These are phyloP conservation scores for Holothuria glaberrima DNA, from an alignment of 35 echinoderm and acorn worm genomes.

Conservation along the genomic window DNA sequence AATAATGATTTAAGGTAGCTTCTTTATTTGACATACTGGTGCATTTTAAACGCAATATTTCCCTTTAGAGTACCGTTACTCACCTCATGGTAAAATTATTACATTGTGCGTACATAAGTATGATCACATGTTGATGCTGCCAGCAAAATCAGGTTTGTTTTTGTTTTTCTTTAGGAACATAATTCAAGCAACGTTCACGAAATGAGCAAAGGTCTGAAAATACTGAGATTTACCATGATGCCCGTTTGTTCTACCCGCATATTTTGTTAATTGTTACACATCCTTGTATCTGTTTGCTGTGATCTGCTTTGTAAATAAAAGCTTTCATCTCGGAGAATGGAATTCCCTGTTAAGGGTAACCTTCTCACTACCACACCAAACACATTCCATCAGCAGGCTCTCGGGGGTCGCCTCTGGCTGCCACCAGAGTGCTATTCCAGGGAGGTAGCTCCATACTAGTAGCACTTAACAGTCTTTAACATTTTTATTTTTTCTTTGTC, in stretches of 20 bases:
- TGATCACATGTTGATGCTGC: too few relatives aligned
- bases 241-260: neutral
- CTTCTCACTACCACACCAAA: constrained; percentile 18
- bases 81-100: too few relatives aligned
- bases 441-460: constrained; percentile 43
- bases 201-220: too few relatives aligned
- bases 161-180: too few relatives aligned
- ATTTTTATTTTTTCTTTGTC: constrained; percentile 18
- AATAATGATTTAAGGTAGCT: too few relatives aligned
- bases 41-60: too few relatives aligned
- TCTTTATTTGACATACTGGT: too few relatives aligned
- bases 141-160: too few relatives aligned
- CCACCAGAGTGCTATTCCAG: neutral
- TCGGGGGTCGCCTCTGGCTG: constrained; percentile 8
- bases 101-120: too few relatives aligned
- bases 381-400: constrained; percentile 52
- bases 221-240: too few relatives aligned
- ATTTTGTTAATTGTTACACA: neutral
- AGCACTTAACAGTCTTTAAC: neutral
- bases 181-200: too few relatives aligned
- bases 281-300: constrained; percentile 37
- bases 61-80: too few relatives aligned
- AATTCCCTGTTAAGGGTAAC: neutral
- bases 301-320: constrained; percentile 53
- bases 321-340: constrained; percentile 34